Base-by-base conservation (phyloP, 2,888 invertebrate species). In the Orgyia antiqua region DNA sequence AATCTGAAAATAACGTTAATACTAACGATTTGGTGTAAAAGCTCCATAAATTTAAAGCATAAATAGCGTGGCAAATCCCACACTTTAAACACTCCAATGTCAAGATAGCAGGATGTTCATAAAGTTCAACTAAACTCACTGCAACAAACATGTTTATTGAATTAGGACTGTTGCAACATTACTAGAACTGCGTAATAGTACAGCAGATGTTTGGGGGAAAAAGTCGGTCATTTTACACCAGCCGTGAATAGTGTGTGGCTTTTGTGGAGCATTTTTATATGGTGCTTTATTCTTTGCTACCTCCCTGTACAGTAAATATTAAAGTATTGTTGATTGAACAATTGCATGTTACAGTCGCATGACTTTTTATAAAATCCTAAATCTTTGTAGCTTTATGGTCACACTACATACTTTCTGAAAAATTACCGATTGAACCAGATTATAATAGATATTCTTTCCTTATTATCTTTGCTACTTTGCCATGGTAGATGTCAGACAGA, bases 141-240 rank as follows among this genome's bases (percentile, higher is more conserved):
- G 31, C 24, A 43, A 42, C 39, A 38, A 36, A 24, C 39, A 39
- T 42, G 24, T 39, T 24, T 40, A 31, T 25, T 13, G 45, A 59
- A 62, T 49, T 45, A 45, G 61, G 50, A 36, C 49, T 45, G 37
- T 41, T 46, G 39, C 45, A 38, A 42, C 45, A 42, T 45, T 35
- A 42, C 33, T 34, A 26, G 29, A 43, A 41, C 55, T 59, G 51
- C 47, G 46, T 46, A 53, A 57, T 42, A 47, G 46, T 45, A 39
- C 47, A 50, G 55, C 66, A 66, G 63, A 60, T 64, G 64, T 63
- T 45, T 32, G 40, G 37, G 30, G 36, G 41, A 48, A 51, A 58
- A 41, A 30, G 10, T 28, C 24, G 35, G 35, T 36, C 39, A 42
- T 42, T 51, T 53, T 42, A 35, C 36, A 33, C 32, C 42, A 37